A percentile compares a stretch with the other conserved stretches of the same genome.
Evolutionary conservation across 2,888 invertebrate species (phyloP).

Genomic region (Allophyes oxyacanthae): DNA sequence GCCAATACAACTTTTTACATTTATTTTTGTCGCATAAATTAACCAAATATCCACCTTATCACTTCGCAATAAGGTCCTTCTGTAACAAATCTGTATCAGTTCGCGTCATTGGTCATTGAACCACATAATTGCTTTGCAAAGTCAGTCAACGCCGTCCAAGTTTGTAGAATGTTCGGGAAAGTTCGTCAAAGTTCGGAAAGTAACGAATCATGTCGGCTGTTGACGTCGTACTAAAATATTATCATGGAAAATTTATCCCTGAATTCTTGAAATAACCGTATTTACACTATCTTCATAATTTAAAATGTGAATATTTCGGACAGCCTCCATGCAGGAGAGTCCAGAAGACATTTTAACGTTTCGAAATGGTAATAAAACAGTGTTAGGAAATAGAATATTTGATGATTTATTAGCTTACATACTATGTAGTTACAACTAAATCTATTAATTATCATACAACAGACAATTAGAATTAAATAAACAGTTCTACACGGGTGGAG

Average conservation of each 20-base stretch:
- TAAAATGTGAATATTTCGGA: too few species aligned
- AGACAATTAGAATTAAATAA: too few species aligned
- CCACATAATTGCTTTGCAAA: conserved; percentile 59
- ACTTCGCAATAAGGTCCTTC: conserved; percentile 17
- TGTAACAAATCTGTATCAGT: conserved; percentile 14
- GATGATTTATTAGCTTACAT: too few species aligned
- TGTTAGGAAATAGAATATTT: too few species aligned
- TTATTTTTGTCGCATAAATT: background rate
- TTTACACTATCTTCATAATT: background rate
- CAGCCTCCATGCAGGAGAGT: too few species aligned
- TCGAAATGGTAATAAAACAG: too few species aligned
- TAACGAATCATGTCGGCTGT: conserved; percentile 48
- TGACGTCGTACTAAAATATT: conserved; percentile 34
- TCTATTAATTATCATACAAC: too few species aligned
- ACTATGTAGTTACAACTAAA: too few species aligned
- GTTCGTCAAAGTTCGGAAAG: conserved; percentile 45
- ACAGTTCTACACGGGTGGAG: too few species aligned
- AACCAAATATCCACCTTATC: conserved; percentile 26
- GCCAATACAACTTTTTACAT: conserved; percentile 39
- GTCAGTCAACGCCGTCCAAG: conserved; percentile 50
- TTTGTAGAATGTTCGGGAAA: conserved; percentile 49
- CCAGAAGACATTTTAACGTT: too few species aligned
- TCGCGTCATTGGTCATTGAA: conserved; percentile 54
- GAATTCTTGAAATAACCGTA: conserved; percentile 10
- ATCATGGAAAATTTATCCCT: conserved; percentile 26